A percentile compares a stretch with the other conserved stretches of the same genome.
phyloP scores from a whole-genome alignment of 2,797 vertebrate species.

The Silurus lanzhouensis region DNA sequence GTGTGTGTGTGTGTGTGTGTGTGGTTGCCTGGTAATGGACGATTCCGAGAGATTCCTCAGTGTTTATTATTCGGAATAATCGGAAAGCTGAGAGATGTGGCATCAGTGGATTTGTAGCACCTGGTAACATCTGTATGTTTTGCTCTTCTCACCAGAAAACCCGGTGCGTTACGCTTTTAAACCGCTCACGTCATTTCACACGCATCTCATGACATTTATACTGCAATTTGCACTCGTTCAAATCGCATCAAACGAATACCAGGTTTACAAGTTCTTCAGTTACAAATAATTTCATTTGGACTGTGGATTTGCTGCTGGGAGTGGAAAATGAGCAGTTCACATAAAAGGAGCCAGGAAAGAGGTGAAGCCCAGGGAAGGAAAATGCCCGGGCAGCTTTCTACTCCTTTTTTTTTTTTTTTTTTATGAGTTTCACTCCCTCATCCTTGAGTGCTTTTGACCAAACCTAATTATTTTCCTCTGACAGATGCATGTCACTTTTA shows the following conservation, averaged over 20 bases:
- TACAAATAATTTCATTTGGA: constrained; percentile 29
- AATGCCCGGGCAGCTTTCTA: constrained; percentile 32
- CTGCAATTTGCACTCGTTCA: constrained; percentile 46
- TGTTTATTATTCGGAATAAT: constrained; percentile 58
- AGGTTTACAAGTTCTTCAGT: neutral
- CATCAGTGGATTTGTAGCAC: constrained; percentile 55
- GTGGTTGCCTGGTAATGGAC: constrained; percentile 36
- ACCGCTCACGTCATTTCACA: constrained; percentile 53
- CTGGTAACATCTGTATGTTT: constrained; percentile 56
- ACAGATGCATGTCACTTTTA: constrained; percentile 37
- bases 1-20: neutral
- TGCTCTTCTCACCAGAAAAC: constrained; percentile 58
- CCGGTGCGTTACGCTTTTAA: constrained; percentile 42
- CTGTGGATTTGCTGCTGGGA: constrained; percentile 35
- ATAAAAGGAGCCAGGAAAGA: constrained; percentile 32
- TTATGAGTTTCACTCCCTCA: constrained; percentile 37
- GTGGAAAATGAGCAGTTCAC: constrained; percentile 40
- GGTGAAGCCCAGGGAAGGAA: constrained; percentile 1
- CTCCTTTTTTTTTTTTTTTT: constrained; percentile 29
- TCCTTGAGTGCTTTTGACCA: constrained; percentile 33
- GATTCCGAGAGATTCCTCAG: constrained; percentile 44
- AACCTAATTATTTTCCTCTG: constrained; percentile 47
- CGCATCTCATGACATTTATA: constrained; percentile 47
- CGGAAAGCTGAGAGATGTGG: constrained; percentile 53
- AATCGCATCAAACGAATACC: neutral